Conservation (phyloP, 2,888 invertebrate species). For the Rapana venosa region DNA sequence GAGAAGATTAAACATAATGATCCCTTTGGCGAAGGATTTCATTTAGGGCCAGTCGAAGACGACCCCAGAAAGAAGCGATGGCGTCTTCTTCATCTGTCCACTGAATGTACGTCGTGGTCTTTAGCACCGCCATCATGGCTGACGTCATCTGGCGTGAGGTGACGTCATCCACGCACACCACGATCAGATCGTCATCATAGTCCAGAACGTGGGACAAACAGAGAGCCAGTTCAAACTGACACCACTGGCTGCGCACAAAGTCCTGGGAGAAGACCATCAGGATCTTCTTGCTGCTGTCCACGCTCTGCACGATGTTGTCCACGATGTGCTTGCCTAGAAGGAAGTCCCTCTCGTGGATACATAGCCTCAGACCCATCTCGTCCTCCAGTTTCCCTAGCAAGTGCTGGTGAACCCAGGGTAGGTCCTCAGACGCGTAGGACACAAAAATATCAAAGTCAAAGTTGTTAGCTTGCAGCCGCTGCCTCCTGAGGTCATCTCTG, state of each 20-base stretch:
- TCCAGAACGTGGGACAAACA: constrained; percentile 44
- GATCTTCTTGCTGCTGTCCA: constrained; percentile 84
- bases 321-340: constrained; percentile 85
- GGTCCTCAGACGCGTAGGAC: constrained; percentile 84
- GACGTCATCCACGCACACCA: constrained; percentile 84
- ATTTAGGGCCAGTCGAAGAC: constrained; percentile 6
- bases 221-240: constrained; percentile 56
- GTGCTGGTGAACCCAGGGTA: constrained; percentile 83
- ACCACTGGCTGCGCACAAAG: constrained; percentile 57
- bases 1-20: not conserved
- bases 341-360: constrained; percentile 86
- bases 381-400: constrained; percentile 84
- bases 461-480: constrained; percentile 50
- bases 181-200: constrained; percentile 78
- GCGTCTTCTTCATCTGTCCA: constrained; percentile 5
- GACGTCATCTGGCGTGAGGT: constrained; percentile 83
- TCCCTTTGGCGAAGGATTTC: not conserved
- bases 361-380: constrained; percentile 75
- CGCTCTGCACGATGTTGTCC: constrained; percentile 85
- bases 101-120: constrained; percentile 82
- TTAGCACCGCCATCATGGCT: constrained; percentile 84
- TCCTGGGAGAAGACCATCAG: constrained; percentile 84
- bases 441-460: constrained; percentile 85
- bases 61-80: not conserved
- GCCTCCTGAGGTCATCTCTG: constrained; percentile 82